Evolutionary conservation across 2,113 vertebrate species (phyloP).

Genomic region (Corydoras sp.): DNA sequence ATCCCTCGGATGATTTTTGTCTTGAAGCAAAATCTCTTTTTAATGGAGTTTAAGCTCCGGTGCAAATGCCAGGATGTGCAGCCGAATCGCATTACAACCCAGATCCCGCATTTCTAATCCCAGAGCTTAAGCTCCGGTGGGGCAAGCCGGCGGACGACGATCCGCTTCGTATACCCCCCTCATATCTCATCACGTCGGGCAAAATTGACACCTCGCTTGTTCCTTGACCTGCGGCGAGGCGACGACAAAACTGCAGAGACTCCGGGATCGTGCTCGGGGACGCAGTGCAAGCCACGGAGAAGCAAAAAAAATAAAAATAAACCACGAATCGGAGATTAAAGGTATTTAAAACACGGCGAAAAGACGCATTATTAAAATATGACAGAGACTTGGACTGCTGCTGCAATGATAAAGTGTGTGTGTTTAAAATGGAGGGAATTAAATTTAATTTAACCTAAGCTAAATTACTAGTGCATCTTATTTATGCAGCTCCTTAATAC

Average conservation of each 20-base stretch:
- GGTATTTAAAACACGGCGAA: too few species aligned
- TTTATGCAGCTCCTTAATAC: too few species aligned
- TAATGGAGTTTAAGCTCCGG: slow-evolving; percentile 72
- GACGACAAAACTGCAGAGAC: not conserved
- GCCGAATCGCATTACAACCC: slow-evolving; percentile 67
- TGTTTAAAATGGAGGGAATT: too few species aligned
- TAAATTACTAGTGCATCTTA: too few species aligned
- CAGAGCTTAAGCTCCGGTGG: slow-evolving; percentile 56
- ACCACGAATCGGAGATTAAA: too few species aligned
- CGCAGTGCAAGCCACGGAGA: too few species aligned
- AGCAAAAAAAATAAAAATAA: too few species aligned
- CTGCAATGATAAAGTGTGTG: too few species aligned
- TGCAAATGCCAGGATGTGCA: slow-evolving; percentile 68
- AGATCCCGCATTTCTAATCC: slow-evolving; percentile 66
- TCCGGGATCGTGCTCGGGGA: not conserved
- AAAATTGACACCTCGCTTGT: slow-evolving; percentile 53
- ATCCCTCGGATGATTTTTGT: slow-evolving; percentile 53
- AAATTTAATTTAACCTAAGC: too few species aligned
- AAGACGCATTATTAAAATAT: too few species aligned
- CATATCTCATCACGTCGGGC: slow-evolving; percentile 56
- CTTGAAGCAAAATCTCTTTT: slow-evolving; percentile 67
- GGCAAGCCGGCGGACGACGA: slow-evolving; percentile 63
- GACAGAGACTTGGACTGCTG: too few species aligned
- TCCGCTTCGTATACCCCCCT: slow-evolving; percentile 50
- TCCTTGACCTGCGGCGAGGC: slow-evolving; percentile 48